Base-by-base conservation (phyloP, 2,797 vertebrate species). In the Cichlasoma orientale region DNA sequence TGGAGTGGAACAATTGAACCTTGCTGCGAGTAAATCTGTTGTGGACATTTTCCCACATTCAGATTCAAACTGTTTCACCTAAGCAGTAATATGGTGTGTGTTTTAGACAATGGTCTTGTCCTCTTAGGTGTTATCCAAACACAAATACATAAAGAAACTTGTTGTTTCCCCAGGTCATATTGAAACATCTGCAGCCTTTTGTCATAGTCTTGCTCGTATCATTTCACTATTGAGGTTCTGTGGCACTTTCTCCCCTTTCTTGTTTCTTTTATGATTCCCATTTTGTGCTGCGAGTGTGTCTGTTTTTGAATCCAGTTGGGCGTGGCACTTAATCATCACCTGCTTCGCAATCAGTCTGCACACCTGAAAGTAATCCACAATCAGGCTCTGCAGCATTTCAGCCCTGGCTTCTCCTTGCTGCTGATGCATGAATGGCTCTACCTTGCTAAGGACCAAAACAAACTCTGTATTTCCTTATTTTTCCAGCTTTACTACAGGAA, bases 1-100 rank as follows among this genome's bases (percentile, higher is more conserved):
- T 77, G 68, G 61, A 86, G 73, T 14, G 16, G 77, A 85, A 88
- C 79, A 84, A 85, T 75, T 70, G 74, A 57, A 72, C 56, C 68
- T 74, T 59, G 66, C 71, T 79, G 77, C 63, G 57, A 86, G 54
- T 74, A 69, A 69, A 84, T 85, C 78, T 75, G 56, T 73, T 81
- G 44, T 80, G 69, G 78, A 19, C 56, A 71, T 86, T 84, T 74
- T 82, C 59, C 84, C 74, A 57, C 31, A 61, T 83, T 83, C 58
- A 78, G 47, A 75, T 85, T 75, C 8, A 74, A 75, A 76, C 54
- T 55, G 59, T 81, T 89, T 56, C 53, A 61, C 68, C 10, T 31
- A 72, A 85, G 74, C 74, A 77, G 31, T 47, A 23, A 50, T 25
- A 70, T 61, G 25, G 23, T 29, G 31, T 61, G 3, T 71, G 72